phyloP scores from a whole-genome alignment of 2,888 invertebrate genomes.

The Osmoderma eremita region DNA sequence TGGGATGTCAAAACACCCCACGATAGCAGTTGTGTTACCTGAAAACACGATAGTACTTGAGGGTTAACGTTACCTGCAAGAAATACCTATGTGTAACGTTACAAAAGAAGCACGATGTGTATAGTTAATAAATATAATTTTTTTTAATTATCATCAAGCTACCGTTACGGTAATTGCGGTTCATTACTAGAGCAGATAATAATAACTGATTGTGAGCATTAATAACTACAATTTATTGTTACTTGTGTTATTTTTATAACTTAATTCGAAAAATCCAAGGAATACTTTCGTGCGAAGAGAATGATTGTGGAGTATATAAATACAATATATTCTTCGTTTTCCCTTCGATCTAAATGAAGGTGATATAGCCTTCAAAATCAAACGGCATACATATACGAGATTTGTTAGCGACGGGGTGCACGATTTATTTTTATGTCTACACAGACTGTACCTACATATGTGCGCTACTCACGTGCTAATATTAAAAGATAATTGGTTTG shows the following conservation, averaged over 20 bases:
- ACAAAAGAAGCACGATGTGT: too few relatives aligned
- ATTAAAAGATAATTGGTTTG: constrained; percentile 48
- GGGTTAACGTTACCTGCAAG: too few relatives aligned
- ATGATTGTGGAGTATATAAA: neutral
- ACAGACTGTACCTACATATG: constrained; percentile 43
- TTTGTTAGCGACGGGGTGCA: constrained; percentile 41
- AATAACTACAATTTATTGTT: neutral
- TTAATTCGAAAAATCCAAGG: constrained; percentile 15
- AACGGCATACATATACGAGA: constrained; percentile 32
- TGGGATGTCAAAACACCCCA: too few relatives aligned
- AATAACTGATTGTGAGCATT: constrained; percentile 12
- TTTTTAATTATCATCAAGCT: neutral
- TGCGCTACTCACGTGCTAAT: constrained; percentile 46
- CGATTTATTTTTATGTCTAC: constrained; percentile 43
- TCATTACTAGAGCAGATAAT: neutral
- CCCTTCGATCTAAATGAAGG: constrained; percentile 12
- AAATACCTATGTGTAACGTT: too few relatives aligned
- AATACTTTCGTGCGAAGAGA: neutral
- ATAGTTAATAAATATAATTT: too few relatives aligned
- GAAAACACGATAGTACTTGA: too few relatives aligned
- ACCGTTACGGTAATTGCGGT: constrained; percentile 4
- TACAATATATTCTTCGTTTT: neutral
- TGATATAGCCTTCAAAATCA: neutral
- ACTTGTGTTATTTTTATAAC: constrained; percentile 21
- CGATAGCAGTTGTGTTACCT: too few relatives aligned